Percentiles rank a stretch among this genome's conserved stretches.
Evolutionary conservation across 1,140 invertebrate genomes (phyloP).

Genomic region (Drosophila santomea): DNA sequence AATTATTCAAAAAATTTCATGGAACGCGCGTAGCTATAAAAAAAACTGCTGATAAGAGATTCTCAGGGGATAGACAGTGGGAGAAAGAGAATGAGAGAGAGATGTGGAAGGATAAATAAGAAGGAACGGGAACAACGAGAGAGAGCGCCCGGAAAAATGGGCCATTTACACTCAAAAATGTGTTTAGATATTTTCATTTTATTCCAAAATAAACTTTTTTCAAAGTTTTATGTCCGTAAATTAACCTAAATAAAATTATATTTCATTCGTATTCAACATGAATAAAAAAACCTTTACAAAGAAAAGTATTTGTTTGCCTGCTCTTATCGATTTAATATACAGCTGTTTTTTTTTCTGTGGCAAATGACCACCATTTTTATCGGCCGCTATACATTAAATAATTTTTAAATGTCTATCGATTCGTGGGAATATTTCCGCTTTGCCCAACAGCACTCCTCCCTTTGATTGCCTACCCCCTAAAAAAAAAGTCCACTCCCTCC

Average conservation of each 20-base stretch:
- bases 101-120: not conserved
- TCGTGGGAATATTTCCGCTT: conserved; percentile 67
- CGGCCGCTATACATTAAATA: conserved; percentile 38
- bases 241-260: too few relatives aligned
- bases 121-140: not conserved
- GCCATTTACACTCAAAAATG: not conserved
- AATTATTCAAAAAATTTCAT: conserved; percentile 78
- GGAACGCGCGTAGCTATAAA: conserved; percentile 45
- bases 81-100: not conserved
- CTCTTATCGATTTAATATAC: not conserved
- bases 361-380: not conserved
- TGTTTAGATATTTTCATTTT: too few relatives aligned
- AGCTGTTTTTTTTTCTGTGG: not conserved
- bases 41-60: conserved; percentile 63
- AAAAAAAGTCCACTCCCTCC: not conserved
- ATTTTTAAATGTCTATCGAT: conserved; percentile 79
- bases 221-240: too few relatives aligned
- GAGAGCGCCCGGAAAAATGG: not conserved
- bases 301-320: too few relatives aligned
- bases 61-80: conserved; percentile 16
- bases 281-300: too few relatives aligned
- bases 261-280: too few relatives aligned
- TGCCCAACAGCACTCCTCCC: not conserved
- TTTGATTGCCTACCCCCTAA: conserved; percentile 4
- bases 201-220: too few relatives aligned